A percentile compares a stretch with the other conserved stretches of the same genome.
Evolutionary conservation across 2,888 invertebrate species (phyloP).

Genomic region (Drosophila cracens): DNA sequence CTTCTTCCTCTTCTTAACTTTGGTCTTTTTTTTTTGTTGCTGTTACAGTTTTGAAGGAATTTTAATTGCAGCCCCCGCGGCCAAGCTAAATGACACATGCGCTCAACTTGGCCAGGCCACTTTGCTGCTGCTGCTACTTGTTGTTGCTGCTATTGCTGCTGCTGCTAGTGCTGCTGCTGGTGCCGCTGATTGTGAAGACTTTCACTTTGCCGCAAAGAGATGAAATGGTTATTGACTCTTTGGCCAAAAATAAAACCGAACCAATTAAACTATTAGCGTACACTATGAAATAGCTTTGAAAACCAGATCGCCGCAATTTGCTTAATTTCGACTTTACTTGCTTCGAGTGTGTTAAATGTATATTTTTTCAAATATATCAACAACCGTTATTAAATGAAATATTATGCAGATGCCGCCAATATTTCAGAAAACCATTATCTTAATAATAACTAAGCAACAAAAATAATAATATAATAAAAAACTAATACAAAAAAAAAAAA

Average conservation of each 20-base stretch:
- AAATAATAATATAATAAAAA: not conserved
- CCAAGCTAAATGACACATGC: slow-evolving; percentile 73
- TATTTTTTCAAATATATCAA: slow-evolving; percentile 13
- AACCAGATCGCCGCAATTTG: slow-evolving; percentile 43
- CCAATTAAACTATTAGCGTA: slow-evolving; percentile 75
- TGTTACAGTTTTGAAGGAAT: slow-evolving; percentile 71
- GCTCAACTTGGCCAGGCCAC: slow-evolving; percentile 42
- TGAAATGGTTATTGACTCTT: slow-evolving; percentile 75
- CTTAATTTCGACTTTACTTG: slow-evolving; percentile 26
- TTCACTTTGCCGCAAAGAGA: slow-evolving; percentile 68
- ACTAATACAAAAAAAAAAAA: not conserved
- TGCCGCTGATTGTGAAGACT: slow-evolving; percentile 49
- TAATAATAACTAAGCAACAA: not conserved
- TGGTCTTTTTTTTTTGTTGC: not conserved
- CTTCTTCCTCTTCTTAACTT: not conserved
- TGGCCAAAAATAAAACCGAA: slow-evolving; percentile 69
- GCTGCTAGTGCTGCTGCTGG: slow-evolving; percentile 3
- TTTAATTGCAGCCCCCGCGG: slow-evolving; percentile 74
- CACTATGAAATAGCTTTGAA: slow-evolving; percentile 44
- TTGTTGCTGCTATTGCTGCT: slow-evolving; percentile 22
- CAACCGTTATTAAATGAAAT: not conserved
- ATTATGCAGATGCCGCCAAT: not conserved
- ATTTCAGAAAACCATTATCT: not conserved
- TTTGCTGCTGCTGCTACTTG: slow-evolving; percentile 31
- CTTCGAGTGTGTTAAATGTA: not conserved